Evolutionary conservation across 2,888 invertebrate species (phyloP).

Genomic region (Sminthurinus aureus): DNA sequence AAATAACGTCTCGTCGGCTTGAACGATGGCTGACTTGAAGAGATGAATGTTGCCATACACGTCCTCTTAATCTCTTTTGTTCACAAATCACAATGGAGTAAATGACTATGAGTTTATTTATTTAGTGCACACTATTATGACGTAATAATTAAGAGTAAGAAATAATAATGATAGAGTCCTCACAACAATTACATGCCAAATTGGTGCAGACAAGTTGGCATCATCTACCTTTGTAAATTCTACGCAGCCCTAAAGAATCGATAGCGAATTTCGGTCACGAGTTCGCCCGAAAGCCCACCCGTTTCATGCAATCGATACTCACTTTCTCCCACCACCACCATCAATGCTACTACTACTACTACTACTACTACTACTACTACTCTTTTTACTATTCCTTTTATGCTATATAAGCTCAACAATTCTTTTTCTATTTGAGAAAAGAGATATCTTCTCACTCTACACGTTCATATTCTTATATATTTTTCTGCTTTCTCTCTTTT

Average conservation of each 20-base stretch:
- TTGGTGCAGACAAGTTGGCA: constrained; percentile 55
- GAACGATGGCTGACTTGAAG: constrained; percentile 43
- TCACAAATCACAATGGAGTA: background rate
- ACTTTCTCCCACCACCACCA: constrained; percentile 39
- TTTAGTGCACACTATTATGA: background rate
- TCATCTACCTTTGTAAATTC: constrained; percentile 54
- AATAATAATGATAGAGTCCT: constrained; percentile 19
- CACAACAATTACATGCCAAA: constrained; percentile 29
- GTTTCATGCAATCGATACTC: constrained; percentile 41
- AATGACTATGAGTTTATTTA: background rate
- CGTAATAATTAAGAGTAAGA: constrained; percentile 3
- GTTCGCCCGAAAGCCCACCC: constrained; percentile 48
- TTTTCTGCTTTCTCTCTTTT: constrained; percentile 23
- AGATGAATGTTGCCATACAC: constrained; percentile 30
- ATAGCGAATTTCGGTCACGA: constrained; percentile 59
- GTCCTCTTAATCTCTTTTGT: background rate
- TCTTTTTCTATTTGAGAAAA: background rate
- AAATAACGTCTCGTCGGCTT: constrained; percentile 37
- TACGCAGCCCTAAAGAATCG: constrained; percentile 59
- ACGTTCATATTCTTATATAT: constrained; percentile 44
- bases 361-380: constrained; percentile 13
- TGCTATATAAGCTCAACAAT: background rate
- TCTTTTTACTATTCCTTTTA: background rate
- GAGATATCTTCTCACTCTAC: constrained; percentile 37
- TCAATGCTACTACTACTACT: constrained; percentile 13